Evolutionary conservation across 1,140 invertebrate genomes (phyloP).

Genomic region (Batillaria attramentaria): DNA sequence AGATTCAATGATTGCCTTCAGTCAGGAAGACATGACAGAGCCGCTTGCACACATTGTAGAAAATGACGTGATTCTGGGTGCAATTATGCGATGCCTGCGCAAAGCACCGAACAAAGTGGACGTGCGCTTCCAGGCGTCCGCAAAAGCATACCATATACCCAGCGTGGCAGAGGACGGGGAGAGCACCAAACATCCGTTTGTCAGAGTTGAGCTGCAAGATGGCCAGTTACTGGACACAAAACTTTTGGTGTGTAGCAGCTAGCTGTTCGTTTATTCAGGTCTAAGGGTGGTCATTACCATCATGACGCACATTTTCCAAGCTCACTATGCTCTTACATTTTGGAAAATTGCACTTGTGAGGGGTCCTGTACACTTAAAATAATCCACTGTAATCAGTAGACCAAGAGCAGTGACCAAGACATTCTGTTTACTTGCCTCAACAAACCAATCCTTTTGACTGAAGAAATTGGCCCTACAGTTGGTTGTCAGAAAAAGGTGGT

Average conservation of each 20-base stretch:
- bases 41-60: constrained; percentile 92
- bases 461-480: too few species aligned
- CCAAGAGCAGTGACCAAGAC: too few species aligned
- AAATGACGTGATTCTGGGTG: constrained; percentile 88
- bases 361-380: too few species aligned
- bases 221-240: constrained; percentile 70
- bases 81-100: constrained; percentile 75
- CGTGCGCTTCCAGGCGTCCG: constrained; percentile 74
- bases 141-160: constrained; percentile 73
- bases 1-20: constrained; percentile 89
- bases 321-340: too few species aligned
- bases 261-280: too few species aligned
- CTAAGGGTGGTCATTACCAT: too few species aligned
- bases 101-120: constrained; percentile 73
- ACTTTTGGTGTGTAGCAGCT: constrained; percentile 72
- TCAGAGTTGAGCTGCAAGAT: constrained; percentile 69
- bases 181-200: constrained; percentile 55
- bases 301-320: too few species aligned
- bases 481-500: too few species aligned
- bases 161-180: constrained; percentile 31
- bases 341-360: too few species aligned
- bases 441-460: too few species aligned
- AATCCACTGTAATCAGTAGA: too few species aligned
- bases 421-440: too few species aligned
- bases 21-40: constrained; percentile 80